Evolutionary conservation across 2,113 vertebrate species (phyloP), one percentile per base, ranked within the genome.

Genomic region (Tretioscincus oriximinensis): DNA sequence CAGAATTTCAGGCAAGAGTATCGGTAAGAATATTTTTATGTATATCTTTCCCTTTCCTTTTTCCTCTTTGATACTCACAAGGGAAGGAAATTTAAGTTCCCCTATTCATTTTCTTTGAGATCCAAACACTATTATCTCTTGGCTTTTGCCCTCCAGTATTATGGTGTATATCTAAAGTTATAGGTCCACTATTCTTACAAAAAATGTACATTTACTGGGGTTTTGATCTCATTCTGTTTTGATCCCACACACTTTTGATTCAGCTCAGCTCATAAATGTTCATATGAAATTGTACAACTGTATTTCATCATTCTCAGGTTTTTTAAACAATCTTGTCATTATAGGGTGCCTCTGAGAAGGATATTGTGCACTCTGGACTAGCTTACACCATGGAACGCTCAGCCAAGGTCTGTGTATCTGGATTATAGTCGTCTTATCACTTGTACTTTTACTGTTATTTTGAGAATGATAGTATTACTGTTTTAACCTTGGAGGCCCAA

Each of bases 291-390:
- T 9, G 1, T 21, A 78, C 26, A 58, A 12, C 21, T 60, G 18
- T 63, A n/a, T 8, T 1, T 4, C 61, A 28, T 47, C 7, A 16
- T 68, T 69, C 51, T 63, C n/a, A 47, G 35, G 10, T 18, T n/a
- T 54, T 51, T 9, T 22, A 80, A 41, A 41, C 18, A 58, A 16
- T 18, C 3, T 58, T 81, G 5, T n/a, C 8, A 7, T 71, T 41
- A 66, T 77, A 86, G 82, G 49, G 66, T 66, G 90, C 83, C 35
- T 85, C 87, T n/a, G 86, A 87, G 83, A 86, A 82, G 76, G 73
- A 76, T 68, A 74, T 74, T 0, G 63, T 82, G 16, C 82, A 73
- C 61, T 82, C 8, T 0, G 86, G 87, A 26, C 70, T 87, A 74
- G 81, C 82, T 84, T 84, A 69, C 63, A 70, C 73, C 49, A 75